Base-by-base conservation (phyloP, 2,797 vertebrate species). In the Enteromius viviparus region DNA sequence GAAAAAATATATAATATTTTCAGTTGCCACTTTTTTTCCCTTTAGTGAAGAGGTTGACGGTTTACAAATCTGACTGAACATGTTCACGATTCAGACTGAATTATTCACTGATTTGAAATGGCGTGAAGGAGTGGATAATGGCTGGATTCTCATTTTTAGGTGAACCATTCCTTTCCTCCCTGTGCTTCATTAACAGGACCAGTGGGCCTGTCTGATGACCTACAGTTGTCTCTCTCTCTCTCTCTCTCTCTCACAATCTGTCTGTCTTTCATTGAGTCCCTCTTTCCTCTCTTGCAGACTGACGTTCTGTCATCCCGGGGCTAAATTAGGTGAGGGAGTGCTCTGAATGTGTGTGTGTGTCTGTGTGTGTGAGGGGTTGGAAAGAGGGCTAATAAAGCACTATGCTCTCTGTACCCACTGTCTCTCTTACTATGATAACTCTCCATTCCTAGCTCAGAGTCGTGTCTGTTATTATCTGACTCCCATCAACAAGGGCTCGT, bases 261-360 rank as follows among this genome's bases (percentile, higher is more conserved):
- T 58, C 82, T 23, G 83, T 64, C 53, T 81, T 78, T 69, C 45
- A n/a, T 17, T 62, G 37, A 40, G 62, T 40, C 14, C 42, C 7
- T 45, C n/a, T 23, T 9, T 55, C 3, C n/a, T 53, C 85, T 79
- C 40, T 19, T 77, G 77, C 84, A 81, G 49, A 74, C 86, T 88
- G 85, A 89, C 79, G 76, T 88, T 78, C 70, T 91, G 89, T 89
- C 82, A 89, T 92, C 92, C 91, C 88, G 87, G 85, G 87, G 88
- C 84, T 89, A 90, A 91, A 93, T 88, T 90, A 89, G 82, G 78
- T 91, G 89, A 89, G 90, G 15, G 4, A 21, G 26, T 29, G 34
- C 32, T 45, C 17, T 23, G 37, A 23, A 23, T 65, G 37, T 2
- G 37, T 8, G 26, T 26, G 4, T 21, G 37, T 42, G 68, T 51